Evolutionary conservation across 2,888 invertebrate genomes (phyloP).

Genomic region (Acanthosepion pharaonis): DNA sequence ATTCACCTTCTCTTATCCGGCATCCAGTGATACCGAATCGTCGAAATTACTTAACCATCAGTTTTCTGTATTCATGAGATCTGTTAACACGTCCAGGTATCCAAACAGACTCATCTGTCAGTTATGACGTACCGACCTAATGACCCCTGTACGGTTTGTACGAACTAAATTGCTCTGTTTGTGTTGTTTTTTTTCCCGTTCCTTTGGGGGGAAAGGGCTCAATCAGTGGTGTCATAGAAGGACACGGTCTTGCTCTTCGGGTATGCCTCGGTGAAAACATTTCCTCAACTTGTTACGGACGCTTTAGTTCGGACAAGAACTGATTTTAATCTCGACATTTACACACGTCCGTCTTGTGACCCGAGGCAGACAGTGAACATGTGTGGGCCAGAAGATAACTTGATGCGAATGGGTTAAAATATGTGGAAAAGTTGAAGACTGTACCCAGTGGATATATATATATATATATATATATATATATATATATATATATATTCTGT

Average conservation of each 20-base stretch:
- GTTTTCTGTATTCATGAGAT: background rate
- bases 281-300: background rate
- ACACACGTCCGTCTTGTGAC: background rate
- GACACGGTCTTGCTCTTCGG: background rate
- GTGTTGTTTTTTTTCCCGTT: background rate
- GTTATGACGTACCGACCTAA: background rate
- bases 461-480: conserved; percentile 48
- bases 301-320: conserved; percentile 9
- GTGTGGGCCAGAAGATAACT: background rate
- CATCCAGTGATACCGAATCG: background rate
- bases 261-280: background rate
- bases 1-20: background rate
- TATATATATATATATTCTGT: background rate
- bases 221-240: background rate
- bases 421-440: too few relatives aligned
- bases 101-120: background rate
- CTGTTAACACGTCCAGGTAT: background rate
- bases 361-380: background rate
- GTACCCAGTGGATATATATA: conserved; percentile 14
- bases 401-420: background rate
- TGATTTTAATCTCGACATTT: background rate
- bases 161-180: background rate
- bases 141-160: background rate
- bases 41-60: background rate
- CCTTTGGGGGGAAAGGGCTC: background rate